These are phyloP conservation scores for Lepidostoma basale DNA, from an alignment of 1,140 invertebrate genomes.

Conservation along the genomic window DNA sequence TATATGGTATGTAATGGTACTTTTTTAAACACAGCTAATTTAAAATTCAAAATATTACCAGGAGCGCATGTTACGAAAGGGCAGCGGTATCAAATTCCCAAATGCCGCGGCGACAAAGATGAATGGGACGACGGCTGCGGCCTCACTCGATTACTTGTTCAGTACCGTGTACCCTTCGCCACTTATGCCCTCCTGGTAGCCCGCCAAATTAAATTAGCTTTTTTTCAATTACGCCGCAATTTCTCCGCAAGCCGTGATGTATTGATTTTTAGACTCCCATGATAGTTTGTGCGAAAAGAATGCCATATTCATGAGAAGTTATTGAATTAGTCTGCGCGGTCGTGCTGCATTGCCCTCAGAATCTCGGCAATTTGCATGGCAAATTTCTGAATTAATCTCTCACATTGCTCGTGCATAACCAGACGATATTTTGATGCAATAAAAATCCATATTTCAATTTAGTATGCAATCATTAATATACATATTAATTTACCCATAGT, in stretches of 20 bases:
- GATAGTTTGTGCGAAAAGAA: too few species aligned
- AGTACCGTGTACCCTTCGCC: constrained; percentile 22
- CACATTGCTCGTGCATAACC: neutral
- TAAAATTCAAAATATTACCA: too few species aligned
- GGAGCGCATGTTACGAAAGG: constrained; percentile 18
- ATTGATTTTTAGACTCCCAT: too few species aligned
- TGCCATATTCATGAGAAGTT: constrained; percentile 32
- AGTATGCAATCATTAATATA: too few species aligned
- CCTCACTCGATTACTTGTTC: constrained; percentile 32
- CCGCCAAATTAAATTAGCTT: neutral
- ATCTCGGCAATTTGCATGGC: constrained; percentile 33
- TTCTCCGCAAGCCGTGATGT: too few species aligned
- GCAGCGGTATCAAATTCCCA: constrained; percentile 10
- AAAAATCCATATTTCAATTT: neutral
- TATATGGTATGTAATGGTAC: too few species aligned
- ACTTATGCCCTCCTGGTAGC: constrained; percentile 15
- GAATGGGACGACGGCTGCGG: constrained; percentile 39
- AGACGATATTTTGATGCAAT: neutral
- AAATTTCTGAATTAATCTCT: constrained; percentile 28
- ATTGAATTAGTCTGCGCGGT: constrained; percentile 31
- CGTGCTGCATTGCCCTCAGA: constrained; percentile 27
- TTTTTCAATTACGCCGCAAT: too few species aligned
- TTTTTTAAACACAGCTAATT: too few species aligned
- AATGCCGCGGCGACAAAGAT: constrained; percentile 33
- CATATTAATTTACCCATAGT: too few species aligned